Evolutionary conservation across 2,888 invertebrate genomes (phyloP).

Genomic region (Epinotia nisella): DNA sequence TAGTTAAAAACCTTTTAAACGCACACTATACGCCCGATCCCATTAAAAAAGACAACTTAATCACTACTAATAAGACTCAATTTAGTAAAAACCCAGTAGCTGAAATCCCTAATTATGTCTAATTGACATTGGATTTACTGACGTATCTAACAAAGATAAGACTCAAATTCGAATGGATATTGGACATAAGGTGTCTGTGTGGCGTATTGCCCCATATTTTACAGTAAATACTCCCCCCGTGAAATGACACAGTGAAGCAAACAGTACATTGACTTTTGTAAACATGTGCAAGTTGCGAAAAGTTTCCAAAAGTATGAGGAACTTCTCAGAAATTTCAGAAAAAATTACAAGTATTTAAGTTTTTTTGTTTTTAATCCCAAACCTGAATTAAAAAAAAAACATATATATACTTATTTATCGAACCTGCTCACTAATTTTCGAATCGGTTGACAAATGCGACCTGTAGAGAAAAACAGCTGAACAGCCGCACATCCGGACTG

Average conservation of each 20-base stretch:
- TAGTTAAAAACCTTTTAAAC: no score
- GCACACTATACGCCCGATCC: background rate
- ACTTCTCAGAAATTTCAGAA: no score
- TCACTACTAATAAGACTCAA: background rate
- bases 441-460: no score
- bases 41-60: background rate
- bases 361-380: no score
- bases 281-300: no score
- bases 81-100: background rate
- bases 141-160: background rate
- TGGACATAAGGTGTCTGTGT: background rate
- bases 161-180: background rate
- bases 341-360: no score
- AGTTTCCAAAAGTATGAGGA: no score
- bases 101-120: background rate
- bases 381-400: no score
- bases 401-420: no score
- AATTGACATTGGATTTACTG: background rate
- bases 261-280: conserved; percentile 8
- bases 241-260: background rate
- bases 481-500: no score
- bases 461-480: no score
- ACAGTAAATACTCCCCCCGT: conserved; percentile 11
- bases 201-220: conserved; percentile 26
- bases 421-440: no score